Percentiles rank a stretch among this genome's conserved stretches.
phyloP scores from a whole-genome alignment of 2,797 vertebrate genomes.

The Vipera ursinii region DNA sequence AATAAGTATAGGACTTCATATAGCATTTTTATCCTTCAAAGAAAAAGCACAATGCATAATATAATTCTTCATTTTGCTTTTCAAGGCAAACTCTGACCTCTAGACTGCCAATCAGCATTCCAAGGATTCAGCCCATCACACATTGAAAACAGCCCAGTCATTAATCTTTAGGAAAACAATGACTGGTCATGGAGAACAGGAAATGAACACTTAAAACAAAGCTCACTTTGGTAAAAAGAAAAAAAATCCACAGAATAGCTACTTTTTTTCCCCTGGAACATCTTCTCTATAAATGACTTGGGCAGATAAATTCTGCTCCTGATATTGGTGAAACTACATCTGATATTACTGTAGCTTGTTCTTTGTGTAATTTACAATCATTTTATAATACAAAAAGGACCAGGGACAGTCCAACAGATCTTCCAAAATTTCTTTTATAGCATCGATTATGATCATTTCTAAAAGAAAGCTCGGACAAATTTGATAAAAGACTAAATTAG shows the following conservation, averaged over 20 bases:
- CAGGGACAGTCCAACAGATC: accelerated
- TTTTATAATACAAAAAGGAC: not conserved
- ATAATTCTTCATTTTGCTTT: slow-evolving; percentile 65
- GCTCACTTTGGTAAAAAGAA: slow-evolving; percentile 30
- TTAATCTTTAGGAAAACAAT: slow-evolving; percentile 59
- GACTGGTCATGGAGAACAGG: slow-evolving; percentile 55
- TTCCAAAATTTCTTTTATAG: accelerated
- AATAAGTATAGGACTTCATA: slow-evolving; percentile 40
- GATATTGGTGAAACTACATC: not conserved
- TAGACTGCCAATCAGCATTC: slow-evolving; percentile 69
- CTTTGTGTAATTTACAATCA: not conserved
- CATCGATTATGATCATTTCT: not conserved
- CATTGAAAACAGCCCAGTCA: slow-evolving; percentile 60
- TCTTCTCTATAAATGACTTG: not conserved
- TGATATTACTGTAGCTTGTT: not conserved
- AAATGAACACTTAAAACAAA: slow-evolving; percentile 29
- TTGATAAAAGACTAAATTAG: not conserved
- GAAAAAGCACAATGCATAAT: slow-evolving; percentile 24
- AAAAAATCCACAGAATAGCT: slow-evolving; percentile 32
- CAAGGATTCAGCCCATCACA: slow-evolving; percentile 62
- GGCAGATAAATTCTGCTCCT: slow-evolving; percentile 16
- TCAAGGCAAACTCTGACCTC: slow-evolving; percentile 59
- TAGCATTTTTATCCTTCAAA: slow-evolving; percentile 43
- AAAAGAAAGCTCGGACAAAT: not conserved
- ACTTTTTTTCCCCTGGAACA: slow-evolving; percentile 22